These are phyloP conservation scores for Pedetes capensis DNA, from an alignment of 2,113 vertebrate species.

Conservation along the genomic window DNA sequence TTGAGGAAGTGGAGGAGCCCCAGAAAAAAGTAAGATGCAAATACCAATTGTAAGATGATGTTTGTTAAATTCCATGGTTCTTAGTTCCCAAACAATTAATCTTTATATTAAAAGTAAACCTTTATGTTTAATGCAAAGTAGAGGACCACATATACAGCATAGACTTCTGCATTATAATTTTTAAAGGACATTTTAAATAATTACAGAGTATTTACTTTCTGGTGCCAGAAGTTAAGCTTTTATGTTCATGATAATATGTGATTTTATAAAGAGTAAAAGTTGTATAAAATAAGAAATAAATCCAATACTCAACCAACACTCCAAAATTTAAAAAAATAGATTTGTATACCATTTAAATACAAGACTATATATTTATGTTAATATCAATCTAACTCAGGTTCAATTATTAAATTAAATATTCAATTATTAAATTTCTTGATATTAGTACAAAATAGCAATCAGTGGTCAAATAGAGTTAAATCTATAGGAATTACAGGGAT, in stretches of 20 bases:
- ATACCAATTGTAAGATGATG: constrained; percentile 86
- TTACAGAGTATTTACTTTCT: constrained; percentile 81
- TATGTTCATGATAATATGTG: constrained; percentile 78
- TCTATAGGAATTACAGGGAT: background rate
- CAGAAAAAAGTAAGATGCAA: constrained; percentile 75
- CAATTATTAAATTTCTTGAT: background rate
- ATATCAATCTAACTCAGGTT: background rate
- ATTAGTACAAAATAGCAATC: background rate
- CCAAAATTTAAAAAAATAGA: background rate
- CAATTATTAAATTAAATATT: background rate
- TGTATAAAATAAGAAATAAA: constrained; percentile 79
- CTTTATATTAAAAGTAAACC: constrained; percentile 82
- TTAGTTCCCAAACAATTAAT: constrained; percentile 77
- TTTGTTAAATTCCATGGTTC: constrained; percentile 83
- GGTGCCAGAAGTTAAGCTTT: constrained; percentile 79
- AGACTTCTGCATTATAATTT: constrained; percentile 84
- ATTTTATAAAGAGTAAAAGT: constrained; percentile 80
- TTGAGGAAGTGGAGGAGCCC: constrained; percentile 68
- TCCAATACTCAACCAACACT: constrained; percentile 77
- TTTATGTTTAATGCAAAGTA: constrained; percentile 83
- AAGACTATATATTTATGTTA: background rate
- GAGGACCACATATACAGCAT: constrained; percentile 81
- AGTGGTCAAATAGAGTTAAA: background rate
- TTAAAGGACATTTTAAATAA: constrained; percentile 72
- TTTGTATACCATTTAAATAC: background rate